Evolutionary conservation across 2,888 invertebrate species (phyloP), one percentile per base, ranked within the genome.

Genomic region (Melieria crassipennis): DNA sequence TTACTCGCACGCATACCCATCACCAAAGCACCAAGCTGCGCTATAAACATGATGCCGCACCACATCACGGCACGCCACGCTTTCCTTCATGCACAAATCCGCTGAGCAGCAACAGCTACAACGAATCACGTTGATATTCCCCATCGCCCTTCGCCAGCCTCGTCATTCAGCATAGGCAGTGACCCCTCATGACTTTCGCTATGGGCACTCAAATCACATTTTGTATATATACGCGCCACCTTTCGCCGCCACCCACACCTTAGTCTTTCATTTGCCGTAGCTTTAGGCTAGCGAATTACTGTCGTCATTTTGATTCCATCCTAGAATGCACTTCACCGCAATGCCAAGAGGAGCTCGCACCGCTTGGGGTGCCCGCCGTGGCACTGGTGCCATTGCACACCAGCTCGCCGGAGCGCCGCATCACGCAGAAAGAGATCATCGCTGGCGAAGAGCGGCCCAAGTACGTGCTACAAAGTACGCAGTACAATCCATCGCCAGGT

Each of bases 361-460:
- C 84, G 62, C 78, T 86, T 52, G 85, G 82, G 13, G 85, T 86
- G 48, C 84, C 86, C 45, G 81, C 87, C 46, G 84, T 86, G 70
- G 89, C 83, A 86, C 87, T 74, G 60, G 73, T 86, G 73, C 89
- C 80, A 80, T 81, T 77, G 75, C 86, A 86, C 74, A 85, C 86
- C 73, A 86, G 83, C 72, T 87, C 87, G 70, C 88, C 90, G 43
- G 87, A 86, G 76, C 84, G 87, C 48, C 85, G 75, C 82, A 83
- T 86, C 61, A 90, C 86, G 71, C 90, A 89, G 73, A 91, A 91
- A 79, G 91, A 91, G 83, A 91, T 91, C 73, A 90, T 91, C 4
- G 91, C 91, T 13, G 91, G 91, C 0, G 91, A 91, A 80, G 91
- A 91, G 80, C 84, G 91, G 16, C 91, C 91, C 4, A 88, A 90